Evolutionary conservation across 2,888 invertebrate species (phyloP), one percentile per base, ranked within the genome.

Genomic region (Endotricha flammealis): DNA sequence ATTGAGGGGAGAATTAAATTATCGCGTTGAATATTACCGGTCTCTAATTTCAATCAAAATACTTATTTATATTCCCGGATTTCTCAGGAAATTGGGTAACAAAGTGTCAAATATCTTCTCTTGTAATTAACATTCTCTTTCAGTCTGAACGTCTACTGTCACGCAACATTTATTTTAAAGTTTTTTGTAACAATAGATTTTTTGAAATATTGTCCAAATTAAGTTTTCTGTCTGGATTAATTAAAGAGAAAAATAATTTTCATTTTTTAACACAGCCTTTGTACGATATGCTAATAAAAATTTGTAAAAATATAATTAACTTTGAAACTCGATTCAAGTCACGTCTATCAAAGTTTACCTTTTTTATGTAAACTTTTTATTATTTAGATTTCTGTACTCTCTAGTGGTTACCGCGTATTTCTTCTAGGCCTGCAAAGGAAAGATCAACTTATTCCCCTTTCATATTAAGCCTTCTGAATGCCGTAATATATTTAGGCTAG

Each of bases 21-120:
- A 59, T 50, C 57, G 56, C 53, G 46, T 48, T 50, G 43, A 53
- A 46, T 53, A 53, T 46, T 56, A 50, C 53, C 48, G 48, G 54
- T 50, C 48, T 33, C 29, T 49, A 48, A 46, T 52, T 63, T 54
- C 52, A 58, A 65, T 62, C 58, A 63, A 53, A 62, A 63, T 46
- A 55, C 50, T 57, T 56, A 59, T 62, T 61, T 58, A 53, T 56
- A 54, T 53, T 44, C 32, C 32, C 40, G 16, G 16, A n/a, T n/a
- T n/a, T 6, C 20, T 20, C 6, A 36, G 53, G 53, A 54, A 58
- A 58, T 50, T 52, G 45, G 58, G 57, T 59, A 54, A 53, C 53
- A 36, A 58, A 64, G 61, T 63, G 58, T 57, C 52, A 55, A 64
- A 63, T 64, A 59, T 60, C 57, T 60, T 48, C 46, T 50, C 52